Evolutionary conservation across 53 echinoderm and acorn worm species (phyloP).

Genomic region (Echinarachnius parma): DNA sequence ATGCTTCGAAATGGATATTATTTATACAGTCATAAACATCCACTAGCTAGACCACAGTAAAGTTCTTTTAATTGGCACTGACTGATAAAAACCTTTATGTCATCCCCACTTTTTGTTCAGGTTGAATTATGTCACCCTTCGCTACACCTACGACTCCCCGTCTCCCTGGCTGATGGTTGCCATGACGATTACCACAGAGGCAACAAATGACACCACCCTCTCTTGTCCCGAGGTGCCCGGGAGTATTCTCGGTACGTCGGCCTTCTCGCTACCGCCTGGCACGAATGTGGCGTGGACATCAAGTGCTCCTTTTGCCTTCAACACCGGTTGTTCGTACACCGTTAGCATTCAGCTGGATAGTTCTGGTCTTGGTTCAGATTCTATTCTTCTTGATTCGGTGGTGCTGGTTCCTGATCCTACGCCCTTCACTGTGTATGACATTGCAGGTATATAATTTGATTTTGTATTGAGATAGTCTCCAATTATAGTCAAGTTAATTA

Average conservation of each 20-base stretch:
- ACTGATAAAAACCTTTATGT: no score
- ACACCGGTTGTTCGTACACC: conserved; percentile 26
- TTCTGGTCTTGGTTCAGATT: conserved; percentile 12
- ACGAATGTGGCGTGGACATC: conserved; percentile 2
- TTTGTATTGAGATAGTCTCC: no score
- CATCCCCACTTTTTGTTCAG: no score
- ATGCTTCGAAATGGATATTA: no score
- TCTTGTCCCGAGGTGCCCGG: conserved; percentile 30
- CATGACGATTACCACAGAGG: conserved; percentile 27
- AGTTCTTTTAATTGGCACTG: no score
- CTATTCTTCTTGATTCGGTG: conserved; percentile 69
- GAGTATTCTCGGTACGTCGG: conserved; percentile 3
- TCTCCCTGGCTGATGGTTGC: conserved; percentile 46
- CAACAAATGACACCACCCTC: conserved; percentile 1
- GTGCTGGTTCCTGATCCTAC: conserved; percentile 60
- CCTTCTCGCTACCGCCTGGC: conserved; percentile 51
- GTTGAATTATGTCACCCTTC: conserved; percentile 44
- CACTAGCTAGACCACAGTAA: no score
- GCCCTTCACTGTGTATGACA: conserved; percentile 54
- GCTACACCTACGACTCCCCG: conserved; percentile 57
- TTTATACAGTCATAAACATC: no score
- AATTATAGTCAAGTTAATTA: no score
- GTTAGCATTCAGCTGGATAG: conserved; percentile 7
- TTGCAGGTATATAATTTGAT: conserved; percentile 72
- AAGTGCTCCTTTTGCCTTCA: neutral